A percentile compares a stretch with the other conserved stretches of the same genome.
These are phyloP conservation scores for Mungos mungo DNA, from an alignment of 2,113 vertebrate species.

Conservation along the genomic window DNA sequence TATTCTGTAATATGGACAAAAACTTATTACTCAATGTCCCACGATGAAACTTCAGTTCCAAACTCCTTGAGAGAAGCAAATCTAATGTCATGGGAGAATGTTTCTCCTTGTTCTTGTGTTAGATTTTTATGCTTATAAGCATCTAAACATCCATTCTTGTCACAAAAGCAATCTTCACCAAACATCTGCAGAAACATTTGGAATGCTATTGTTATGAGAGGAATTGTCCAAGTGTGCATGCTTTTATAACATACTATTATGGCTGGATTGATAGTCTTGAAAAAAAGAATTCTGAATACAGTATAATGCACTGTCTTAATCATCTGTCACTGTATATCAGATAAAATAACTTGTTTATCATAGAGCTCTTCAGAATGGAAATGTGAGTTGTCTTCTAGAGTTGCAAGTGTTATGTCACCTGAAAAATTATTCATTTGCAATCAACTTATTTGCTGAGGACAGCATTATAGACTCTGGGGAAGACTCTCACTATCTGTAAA, in stretches of 20 bases:
- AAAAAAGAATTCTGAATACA: conserved; percentile 70
- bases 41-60: conserved; percentile 18
- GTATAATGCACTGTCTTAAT: conserved; percentile 64
- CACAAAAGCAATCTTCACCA: conserved; percentile 69
- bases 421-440: conserved; percentile 55
- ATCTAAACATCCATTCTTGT: conserved; percentile 68
- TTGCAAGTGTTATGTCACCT: conserved; percentile 58
- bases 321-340: conserved; percentile 58
- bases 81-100: background rate
- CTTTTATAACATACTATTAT: conserved; percentile 73
- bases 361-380: conserved; percentile 59
- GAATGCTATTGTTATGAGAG: conserved; percentile 69
- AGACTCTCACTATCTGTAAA: background rate
- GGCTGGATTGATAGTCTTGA: conserved; percentile 57
- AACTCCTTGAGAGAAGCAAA: conserved; percentile 31
- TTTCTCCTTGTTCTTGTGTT: conserved; percentile 47
- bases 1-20: background rate
- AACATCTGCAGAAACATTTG: conserved; percentile 78
- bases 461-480: background rate
- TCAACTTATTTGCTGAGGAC: conserved; percentile 54
- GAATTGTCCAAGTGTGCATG: conserved; percentile 70
- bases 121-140: conserved; percentile 49
- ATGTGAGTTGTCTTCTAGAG: conserved; percentile 49
- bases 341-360: conserved; percentile 69
- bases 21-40: background rate